Conservation (phyloP, 2,113 vertebrate genomes). For the Halcyon senegalensis region DNA sequence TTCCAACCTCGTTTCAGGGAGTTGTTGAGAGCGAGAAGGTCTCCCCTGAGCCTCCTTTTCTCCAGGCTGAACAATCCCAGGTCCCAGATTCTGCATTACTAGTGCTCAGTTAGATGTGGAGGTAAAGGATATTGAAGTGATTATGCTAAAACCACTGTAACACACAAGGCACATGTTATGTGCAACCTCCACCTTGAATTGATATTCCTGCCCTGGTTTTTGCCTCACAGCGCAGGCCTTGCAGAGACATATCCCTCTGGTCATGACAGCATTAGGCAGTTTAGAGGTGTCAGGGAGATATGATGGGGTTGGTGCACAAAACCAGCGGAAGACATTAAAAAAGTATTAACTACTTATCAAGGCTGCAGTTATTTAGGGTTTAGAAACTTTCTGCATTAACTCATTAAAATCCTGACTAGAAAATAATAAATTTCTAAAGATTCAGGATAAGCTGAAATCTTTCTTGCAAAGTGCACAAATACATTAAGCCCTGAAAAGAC, state of each 20-base stretch:
- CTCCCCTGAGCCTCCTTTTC: not conserved
- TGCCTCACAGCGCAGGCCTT: not conserved
- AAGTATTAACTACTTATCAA: not conserved
- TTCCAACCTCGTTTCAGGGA: no score
- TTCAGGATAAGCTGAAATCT: not conserved
- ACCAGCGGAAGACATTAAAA: not conserved
- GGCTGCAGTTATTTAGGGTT: not conserved
- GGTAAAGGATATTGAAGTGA: rapidly evolving
- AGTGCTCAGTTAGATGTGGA: not conserved
- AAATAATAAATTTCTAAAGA: not conserved
- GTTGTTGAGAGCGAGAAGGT: not conserved
- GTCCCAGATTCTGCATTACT: not conserved
- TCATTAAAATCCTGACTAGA: not conserved
- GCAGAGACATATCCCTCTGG: rapidly evolving
- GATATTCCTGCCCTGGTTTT: not conserved
- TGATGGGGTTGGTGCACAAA: not conserved
- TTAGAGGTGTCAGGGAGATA: not conserved
- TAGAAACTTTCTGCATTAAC: not conserved
- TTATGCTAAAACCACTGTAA: not conserved
- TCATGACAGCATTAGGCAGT: no score
- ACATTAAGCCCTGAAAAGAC: not conserved
- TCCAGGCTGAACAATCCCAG: no score
- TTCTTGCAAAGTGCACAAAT: not conserved
- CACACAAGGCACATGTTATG: not conserved
- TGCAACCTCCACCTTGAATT: no score